These are phyloP conservation scores for Montipora capricornis DNA, from an alignment of 64 coral and sea anemone species.

Conservation along the genomic window DNA sequence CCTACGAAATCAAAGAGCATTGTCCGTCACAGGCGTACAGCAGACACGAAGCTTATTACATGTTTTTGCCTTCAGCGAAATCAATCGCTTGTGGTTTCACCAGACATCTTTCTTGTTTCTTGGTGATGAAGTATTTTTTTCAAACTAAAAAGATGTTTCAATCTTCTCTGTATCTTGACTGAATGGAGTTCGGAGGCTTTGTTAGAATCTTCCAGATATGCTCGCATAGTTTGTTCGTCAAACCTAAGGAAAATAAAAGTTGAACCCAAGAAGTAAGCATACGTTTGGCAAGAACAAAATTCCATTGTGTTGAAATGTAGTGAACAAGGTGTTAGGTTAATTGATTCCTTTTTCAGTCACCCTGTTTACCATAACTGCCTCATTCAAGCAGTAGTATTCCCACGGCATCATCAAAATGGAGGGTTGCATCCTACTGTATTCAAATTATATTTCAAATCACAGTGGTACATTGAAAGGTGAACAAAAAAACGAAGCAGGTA, in stretches of 20 bases:
- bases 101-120: neutral
- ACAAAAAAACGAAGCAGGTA: no score
- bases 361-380: no score
- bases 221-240: neutral
- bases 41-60: no score
- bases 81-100: no score
- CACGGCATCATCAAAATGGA: no score
- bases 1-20: neutral
- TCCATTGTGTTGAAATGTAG: no score
- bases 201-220: no score
- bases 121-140: neutral
- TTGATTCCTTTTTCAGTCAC: neutral
- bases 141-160: neutral
- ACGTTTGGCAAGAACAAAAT: neutral
- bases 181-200: neutral
- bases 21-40: neutral
- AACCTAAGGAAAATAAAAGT: neutral
- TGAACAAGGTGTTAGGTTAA: neutral
- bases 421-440: no score
- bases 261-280: neutral
- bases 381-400: no score
- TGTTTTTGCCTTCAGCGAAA: no score
- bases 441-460: no score
- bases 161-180: neutral
- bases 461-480: no score